Evolutionary conservation across 2,888 invertebrate genomes (phyloP).

Genomic region (Rhingia campestris): DNA sequence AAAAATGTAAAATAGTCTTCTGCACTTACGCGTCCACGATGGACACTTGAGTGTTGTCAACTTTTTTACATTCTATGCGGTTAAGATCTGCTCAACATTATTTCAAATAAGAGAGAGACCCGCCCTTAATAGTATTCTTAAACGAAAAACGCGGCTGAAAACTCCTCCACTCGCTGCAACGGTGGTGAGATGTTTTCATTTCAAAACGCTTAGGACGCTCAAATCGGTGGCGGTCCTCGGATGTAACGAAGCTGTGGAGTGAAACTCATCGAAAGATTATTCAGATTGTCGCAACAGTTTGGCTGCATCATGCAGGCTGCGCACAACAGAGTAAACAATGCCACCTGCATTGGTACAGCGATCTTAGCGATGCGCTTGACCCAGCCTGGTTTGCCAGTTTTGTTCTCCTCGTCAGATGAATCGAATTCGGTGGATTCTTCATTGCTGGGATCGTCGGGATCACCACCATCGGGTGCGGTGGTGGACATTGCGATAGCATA

Average conservation of each 20-base stretch:
- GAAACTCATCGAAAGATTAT: slow-evolving; percentile 88
- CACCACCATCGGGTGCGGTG: slow-evolving; percentile 60
- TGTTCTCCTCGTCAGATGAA: slow-evolving; percentile 75
- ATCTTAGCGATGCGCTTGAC: slow-evolving; percentile 87
- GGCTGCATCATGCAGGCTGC: slow-evolving; percentile 89
- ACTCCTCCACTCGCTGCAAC: slow-evolving; percentile 56
- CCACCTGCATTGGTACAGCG: slow-evolving; percentile 89
- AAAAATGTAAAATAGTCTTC: slow-evolving; percentile 61
- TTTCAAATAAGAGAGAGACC: slow-evolving; percentile 60
- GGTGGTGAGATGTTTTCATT: slow-evolving; percentile 57
- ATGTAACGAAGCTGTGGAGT: slow-evolving; percentile 90
- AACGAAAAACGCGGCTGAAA: slow-evolving; percentile 72
- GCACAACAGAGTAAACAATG: slow-evolving; percentile 87
- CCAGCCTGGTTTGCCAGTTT: slow-evolving; percentile 82
- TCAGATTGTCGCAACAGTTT: slow-evolving; percentile 89
- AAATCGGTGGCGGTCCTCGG: slow-evolving; percentile 90
- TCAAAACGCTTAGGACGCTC: slow-evolving; percentile 78
- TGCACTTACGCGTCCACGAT: slow-evolving; percentile 29
- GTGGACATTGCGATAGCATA: slow-evolving; percentile 51
- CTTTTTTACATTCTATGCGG: slow-evolving; percentile 71
- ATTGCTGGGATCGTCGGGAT: slow-evolving; percentile 69
- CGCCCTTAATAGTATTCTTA: slow-evolving; percentile 73
- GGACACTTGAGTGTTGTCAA: slow-evolving; percentile 40
- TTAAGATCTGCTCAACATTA: slow-evolving; percentile 61
- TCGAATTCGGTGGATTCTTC: slow-evolving; percentile 77